Evolutionary conservation across 2,888 invertebrate genomes (phyloP), one percentile per base, ranked within the genome.

Genomic region (Tenodera sinensis): DNA sequence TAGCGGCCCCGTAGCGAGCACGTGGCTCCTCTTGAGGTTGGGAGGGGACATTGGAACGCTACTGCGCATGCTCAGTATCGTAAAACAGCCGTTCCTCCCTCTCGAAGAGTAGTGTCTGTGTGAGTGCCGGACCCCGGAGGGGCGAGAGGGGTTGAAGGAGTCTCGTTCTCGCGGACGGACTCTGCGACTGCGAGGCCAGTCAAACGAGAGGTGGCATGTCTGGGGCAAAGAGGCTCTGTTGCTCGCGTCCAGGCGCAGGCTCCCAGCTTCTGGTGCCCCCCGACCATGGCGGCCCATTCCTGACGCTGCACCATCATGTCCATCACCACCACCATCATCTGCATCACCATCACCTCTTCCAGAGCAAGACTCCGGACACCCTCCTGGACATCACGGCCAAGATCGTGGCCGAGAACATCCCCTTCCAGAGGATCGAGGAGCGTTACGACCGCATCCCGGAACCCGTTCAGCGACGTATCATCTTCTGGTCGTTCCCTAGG

Each of bases 401-500:
- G 94, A 96, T 96, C 92, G 97, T 97, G 92, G 97, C 97, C 92
- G 96, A 96, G 93, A 96, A 96, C 93, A 96, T 97, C 92, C 97
- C 97, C 91, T 97, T 97, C 94, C 97, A 97, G 93, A 95, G 96
- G 92, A 97, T 98, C 92, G 97, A 97, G 94, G 97, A 97, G 93
- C 96, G 97, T 91, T 97, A 97, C 93, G 96, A 97, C 93, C 96
- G 97, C 92, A 97, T 98, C 93, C 98, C 97, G 91, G 97, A 97
- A 93, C 97, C 97, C 91, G 97, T 97, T 93, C 97, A 97, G 94
- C 95, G 97, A 92, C 95, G 97, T 93, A 97, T 97, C 93, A 97
- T 97, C 92, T 97, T 96, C 94, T 97, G 97, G 97, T 97, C 97
- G 91, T 97, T 97, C 94, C 98, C 97, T 91, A 94, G 97, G 92